Evolutionary conservation across 2,797 vertebrate genomes (phyloP).

Genomic region (Helarctos malayanus): DNA sequence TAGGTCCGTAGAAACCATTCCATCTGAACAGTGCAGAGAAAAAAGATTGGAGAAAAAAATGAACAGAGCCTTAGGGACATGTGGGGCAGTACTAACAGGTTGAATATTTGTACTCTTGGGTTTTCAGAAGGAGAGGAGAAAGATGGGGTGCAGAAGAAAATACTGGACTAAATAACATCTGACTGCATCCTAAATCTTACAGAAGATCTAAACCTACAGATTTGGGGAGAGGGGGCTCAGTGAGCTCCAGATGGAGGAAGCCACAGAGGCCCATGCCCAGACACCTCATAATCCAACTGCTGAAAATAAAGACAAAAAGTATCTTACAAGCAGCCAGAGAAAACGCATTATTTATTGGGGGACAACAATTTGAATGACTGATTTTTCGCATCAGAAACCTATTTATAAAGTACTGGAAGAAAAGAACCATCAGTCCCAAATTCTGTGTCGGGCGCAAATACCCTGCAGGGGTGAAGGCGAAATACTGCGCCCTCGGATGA

Average conservation of each 20-base stretch:
- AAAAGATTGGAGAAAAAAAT: neutral
- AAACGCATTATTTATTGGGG: neutral
- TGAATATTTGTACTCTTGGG: neutral
- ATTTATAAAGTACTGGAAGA: neutral
- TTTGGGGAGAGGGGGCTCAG: neutral
- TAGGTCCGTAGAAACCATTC: neutral
- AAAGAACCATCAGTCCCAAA: neutral
- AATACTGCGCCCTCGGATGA: neutral
- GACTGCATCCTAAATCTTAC: neutral
- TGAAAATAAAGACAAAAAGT: neutral
- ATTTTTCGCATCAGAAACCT: neutral
- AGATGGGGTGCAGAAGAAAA: neutral
- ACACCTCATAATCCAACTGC: neutral
- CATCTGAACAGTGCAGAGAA: neutral
- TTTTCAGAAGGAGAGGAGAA: neutral
- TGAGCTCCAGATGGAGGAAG: neutral
- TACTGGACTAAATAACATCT: neutral
- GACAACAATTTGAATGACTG: neutral
- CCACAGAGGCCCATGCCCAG: neutral
- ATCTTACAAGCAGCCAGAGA: neutral
- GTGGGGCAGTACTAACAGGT: accelerated
- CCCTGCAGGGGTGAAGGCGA: neutral
- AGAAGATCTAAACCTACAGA: neutral
- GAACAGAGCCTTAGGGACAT: neutral
- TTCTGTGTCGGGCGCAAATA: neutral